phyloP scores from a whole-genome alignment of 2,888 invertebrate genomes.

The Drosophila kambysellisi region DNA sequence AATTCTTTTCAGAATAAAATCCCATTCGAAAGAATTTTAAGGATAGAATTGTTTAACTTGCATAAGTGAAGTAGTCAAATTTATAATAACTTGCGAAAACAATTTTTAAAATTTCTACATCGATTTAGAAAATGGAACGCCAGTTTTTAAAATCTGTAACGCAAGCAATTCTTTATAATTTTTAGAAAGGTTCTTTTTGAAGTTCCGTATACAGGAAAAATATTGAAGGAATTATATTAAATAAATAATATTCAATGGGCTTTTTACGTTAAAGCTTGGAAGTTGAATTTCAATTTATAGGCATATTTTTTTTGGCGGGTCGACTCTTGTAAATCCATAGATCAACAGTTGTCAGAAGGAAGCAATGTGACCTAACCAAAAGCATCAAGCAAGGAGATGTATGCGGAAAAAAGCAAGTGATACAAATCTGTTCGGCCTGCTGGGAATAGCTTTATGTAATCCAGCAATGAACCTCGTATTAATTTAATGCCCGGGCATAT shows the following conservation, averaged over 20 bases:
- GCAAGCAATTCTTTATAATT: background rate
- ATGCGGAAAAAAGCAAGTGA: background rate
- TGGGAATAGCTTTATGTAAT: background rate
- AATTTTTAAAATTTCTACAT: background rate
- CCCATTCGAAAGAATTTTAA: background rate
- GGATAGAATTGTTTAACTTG: background rate
- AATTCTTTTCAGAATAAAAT: background rate
- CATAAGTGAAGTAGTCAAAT: background rate
- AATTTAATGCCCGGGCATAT: background rate
- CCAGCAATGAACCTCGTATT: background rate
- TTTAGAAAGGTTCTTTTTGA: fast-evolving
- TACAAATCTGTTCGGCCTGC: background rate
- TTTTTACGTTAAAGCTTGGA: background rate
- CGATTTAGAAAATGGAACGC: background rate
- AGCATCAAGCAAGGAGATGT: background rate
- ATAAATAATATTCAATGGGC: background rate
- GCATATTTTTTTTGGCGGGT: background rate
- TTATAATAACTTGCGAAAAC: background rate
- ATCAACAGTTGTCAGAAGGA: background rate
- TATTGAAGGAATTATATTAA: background rate
- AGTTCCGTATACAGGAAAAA: background rate
- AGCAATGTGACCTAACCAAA: background rate
- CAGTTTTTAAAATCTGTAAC: background rate
- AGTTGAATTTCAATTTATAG: background rate
- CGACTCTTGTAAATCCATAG: background rate